Conservation (phyloP, 2,888 invertebrate genomes). For the Euphydryas editha region DNA sequence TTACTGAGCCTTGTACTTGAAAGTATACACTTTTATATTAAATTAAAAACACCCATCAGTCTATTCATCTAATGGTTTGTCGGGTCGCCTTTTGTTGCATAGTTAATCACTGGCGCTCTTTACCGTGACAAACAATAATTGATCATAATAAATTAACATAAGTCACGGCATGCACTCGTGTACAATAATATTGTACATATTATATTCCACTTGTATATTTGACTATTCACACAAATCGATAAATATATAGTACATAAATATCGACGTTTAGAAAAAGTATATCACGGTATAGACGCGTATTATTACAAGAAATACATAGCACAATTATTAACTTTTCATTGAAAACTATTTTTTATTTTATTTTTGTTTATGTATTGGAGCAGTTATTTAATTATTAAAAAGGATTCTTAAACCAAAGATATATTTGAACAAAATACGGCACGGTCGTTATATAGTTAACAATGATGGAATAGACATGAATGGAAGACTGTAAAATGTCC, state of each 20-base stretch:
- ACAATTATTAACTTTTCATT: no score
- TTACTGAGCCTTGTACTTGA: constrained; percentile 4
- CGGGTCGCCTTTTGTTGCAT: constrained; percentile 33
- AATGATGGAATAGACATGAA: constrained; percentile 14
- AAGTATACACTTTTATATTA: constrained; percentile 20
- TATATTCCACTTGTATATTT: no score
- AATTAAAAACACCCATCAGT: constrained; percentile 35
- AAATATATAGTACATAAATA: no score
- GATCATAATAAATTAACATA: constrained; percentile 24
- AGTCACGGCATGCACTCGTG: no score
- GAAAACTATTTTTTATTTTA: neutral
- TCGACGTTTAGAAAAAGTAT: no score
- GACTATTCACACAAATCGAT: no score
- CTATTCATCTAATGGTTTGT: constrained; percentile 36
- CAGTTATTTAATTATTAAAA: no score
- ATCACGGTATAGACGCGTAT: no score
- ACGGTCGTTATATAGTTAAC: neutral
- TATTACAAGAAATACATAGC: no score
- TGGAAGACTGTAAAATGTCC: constrained; percentile 9
- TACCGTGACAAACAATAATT: constrained; percentile 24
- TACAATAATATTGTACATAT: no score
- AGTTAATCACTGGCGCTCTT: constrained; percentile 26
- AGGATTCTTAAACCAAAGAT: no score
- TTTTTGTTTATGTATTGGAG: no score
- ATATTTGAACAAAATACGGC: neutral